phyloP scores from a whole-genome alignment of 2,113 vertebrate genomes.

The Callospermophilus lateralis region DNA sequence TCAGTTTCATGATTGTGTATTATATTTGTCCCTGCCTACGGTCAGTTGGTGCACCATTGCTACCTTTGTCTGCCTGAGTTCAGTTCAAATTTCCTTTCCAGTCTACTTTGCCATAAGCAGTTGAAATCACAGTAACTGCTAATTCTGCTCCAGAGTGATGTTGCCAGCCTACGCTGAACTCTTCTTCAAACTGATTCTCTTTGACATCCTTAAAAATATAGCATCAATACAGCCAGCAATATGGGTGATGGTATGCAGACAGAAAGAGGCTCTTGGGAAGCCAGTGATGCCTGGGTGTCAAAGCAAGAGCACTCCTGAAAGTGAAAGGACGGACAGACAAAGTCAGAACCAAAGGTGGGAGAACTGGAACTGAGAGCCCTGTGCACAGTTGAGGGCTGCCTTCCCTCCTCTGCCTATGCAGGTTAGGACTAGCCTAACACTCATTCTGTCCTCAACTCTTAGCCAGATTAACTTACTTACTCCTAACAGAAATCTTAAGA shows the following conservation, averaged over 20 bases:
- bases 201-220: background rate
- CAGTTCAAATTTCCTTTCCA: background rate
- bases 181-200: background rate
- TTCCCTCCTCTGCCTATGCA: background rate
- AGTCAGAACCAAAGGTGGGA: rapidly evolving
- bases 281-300: too few relatives aligned
- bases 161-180: too few relatives aligned
- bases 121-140: background rate
- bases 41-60: rapidly evolving
- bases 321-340: background rate
- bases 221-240: background rate
- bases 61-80: background rate
- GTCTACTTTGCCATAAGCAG: background rate
- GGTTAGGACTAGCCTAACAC: too few relatives aligned
- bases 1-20: rapidly evolving
- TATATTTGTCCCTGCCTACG: background rate
- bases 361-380: background rate
- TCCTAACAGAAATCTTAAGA: background rate
- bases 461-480: background rate
- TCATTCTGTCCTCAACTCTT: background rate
- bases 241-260: background rate
- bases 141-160: background rate
- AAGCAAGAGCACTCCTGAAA: background rate
- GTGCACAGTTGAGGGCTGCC: too few relatives aligned
- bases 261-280: background rate